Evolutionary conservation across 2,888 invertebrate species (phyloP), one percentile per base, ranked within the genome.

Genomic region (Anthrax anthrax): DNA sequence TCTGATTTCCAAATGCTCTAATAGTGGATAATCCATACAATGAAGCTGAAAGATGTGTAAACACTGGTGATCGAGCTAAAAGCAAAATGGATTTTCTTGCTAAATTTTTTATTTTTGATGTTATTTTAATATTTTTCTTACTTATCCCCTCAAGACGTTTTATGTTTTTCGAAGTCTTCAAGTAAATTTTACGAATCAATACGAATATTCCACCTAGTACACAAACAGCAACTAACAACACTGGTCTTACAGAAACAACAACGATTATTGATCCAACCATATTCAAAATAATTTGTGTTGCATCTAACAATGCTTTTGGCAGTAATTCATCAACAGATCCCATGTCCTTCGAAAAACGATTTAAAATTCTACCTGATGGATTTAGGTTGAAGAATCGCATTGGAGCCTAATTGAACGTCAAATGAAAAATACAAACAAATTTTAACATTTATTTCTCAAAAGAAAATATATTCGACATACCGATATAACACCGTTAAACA

Each of bases 351-450:
- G 89, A 82, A 59, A 91, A 90, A 44, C 90, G 64, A 53, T 74
- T 74, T 39, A 91, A 70, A 51, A 91, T 84, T 44, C 84, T 73
- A 32, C 84, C 84, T 55, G 81, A 77, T 3, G 89, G 86, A 63
- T 90, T 91, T 0, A 78, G 80, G 57, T 90, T 87, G 60, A 89
- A 92, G 64, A 91, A 91, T 46, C 74, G 61, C 69, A 82, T 77
- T 2, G 73, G 70, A 1, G 76, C 54, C 23, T 23, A 23, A n/a
- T n/a, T n/a, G n/a, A n/a, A n/a, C n/a, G n/a, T n/a, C n/a, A n/a
- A n/a, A 42, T 72, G 56, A 3, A 46, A 47, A 23, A 38, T 37
- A 13, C 69, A 12, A 16, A 42, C 14, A 29, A 29, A 29, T 29
- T 29, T 29, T 12, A 29, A 29, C 12, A 29, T 9, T 4, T 65